Conservation (phyloP, 2,797 vertebrate genomes). For the Tapirus indicus region DNA sequence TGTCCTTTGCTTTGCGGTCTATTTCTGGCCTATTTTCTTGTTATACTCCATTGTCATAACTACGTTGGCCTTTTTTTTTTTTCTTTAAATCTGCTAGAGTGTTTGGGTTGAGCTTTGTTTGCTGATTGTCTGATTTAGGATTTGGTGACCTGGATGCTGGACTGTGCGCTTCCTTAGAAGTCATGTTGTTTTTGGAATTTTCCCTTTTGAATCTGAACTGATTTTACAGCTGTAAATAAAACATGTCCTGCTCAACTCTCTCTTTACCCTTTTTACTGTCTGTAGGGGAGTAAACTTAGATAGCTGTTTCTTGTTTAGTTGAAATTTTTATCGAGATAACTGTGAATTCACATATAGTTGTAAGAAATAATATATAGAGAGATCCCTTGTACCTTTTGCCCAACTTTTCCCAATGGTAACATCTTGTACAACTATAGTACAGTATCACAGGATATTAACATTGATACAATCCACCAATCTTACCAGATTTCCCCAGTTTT, state of each 20-base stretch:
- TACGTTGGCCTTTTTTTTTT: neutral
- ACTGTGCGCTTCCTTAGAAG: neutral
- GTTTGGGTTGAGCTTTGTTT: conserved; percentile 50
- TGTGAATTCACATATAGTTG: neutral
- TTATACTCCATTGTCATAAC: neutral
- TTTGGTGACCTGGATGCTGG: neutral
- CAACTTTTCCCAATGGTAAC: neutral
- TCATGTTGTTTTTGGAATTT: conserved; percentile 9
- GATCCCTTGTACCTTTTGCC: neutral
- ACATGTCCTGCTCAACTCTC: neutral
- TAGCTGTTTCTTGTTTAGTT: conserved; percentile 3
- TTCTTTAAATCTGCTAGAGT: neutral
- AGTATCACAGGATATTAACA: neutral
- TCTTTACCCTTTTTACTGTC: neutral
- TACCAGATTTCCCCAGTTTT: neutral
- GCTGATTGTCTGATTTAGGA: neutral
- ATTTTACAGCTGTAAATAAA: neutral
- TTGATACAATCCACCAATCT: neutral
- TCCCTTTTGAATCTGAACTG: neutral
- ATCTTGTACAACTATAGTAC: neutral
- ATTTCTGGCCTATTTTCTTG: neutral
- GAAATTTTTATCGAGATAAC: neutral
- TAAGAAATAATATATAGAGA: conserved; percentile 14
- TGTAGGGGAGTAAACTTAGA: neutral
- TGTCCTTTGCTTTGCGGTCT: neutral